These are phyloP conservation scores for Arctocebus calabarensis DNA, from an alignment of 2,797 vertebrate genomes.

Conservation along the genomic window DNA sequence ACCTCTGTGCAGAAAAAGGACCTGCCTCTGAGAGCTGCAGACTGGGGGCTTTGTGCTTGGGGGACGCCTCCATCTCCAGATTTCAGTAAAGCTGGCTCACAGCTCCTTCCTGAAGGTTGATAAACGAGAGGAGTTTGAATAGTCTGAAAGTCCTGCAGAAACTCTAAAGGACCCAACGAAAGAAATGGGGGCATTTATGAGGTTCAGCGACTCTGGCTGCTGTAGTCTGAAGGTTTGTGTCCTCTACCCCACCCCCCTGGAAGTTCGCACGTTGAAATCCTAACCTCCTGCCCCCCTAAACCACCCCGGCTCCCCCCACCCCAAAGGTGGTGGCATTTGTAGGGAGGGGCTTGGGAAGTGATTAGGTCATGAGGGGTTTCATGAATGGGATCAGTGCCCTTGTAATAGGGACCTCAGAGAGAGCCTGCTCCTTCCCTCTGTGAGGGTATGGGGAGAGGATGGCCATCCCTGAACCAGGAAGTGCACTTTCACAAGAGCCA, in stretches of 20 bases:
- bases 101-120: background rate
- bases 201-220: background rate
- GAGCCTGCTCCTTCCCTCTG: background rate
- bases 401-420: background rate
- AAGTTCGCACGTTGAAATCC: background rate
- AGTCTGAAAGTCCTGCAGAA: background rate
- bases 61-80: background rate
- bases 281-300: too few relatives aligned
- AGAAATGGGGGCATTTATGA: background rate
- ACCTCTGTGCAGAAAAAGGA: background rate
- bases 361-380: background rate
- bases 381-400: background rate
- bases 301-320: too few relatives aligned
- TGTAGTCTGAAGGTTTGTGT: background rate
- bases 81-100: background rate
- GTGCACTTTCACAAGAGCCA: too few relatives aligned
- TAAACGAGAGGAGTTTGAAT: background rate
- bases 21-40: background rate
- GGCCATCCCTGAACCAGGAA: background rate
- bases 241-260: too few relatives aligned
- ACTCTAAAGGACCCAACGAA: too few relatives aligned
- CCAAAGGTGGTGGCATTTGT: too few relatives aligned
- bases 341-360: too few relatives aligned
- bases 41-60: too few relatives aligned
- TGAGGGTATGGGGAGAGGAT: background rate